These are phyloP conservation scores for Vidua macroura DNA, from an alignment of 2,113 vertebrate genomes.

Conservation along the genomic window DNA sequence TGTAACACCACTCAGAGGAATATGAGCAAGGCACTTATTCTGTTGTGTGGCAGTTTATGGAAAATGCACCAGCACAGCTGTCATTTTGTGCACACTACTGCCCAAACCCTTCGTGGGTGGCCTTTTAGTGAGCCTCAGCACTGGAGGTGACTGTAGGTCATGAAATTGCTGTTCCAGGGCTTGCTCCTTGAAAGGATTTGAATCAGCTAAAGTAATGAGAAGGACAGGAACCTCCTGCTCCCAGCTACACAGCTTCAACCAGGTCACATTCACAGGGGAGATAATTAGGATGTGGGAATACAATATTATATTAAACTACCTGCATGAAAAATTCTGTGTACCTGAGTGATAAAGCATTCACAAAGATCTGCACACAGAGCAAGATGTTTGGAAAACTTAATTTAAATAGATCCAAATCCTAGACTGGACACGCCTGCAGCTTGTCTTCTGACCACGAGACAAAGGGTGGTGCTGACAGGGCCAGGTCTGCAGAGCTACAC, in stretches of 20 bases:
- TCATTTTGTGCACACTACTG: not conserved
- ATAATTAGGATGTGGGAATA: not conserved
- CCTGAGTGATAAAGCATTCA: accelerated
- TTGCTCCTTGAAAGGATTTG: not conserved
- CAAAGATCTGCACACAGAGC: not conserved
- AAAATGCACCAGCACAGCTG: accelerated
- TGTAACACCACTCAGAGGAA: not conserved
- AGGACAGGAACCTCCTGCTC: not conserved
- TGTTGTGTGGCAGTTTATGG: not conserved
- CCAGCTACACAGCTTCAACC: not conserved
- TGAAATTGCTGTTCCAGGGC: not conserved
- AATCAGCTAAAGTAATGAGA: not conserved
- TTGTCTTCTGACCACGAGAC: not conserved
- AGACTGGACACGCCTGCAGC: not conserved
- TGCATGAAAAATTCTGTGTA: not conserved
- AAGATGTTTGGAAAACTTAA: not conserved
- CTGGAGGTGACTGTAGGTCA: not conserved
- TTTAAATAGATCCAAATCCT: not conserved
- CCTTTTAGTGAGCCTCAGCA: not conserved
- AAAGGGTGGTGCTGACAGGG: not conserved
- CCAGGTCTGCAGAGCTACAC: accelerated
- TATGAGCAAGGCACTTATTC: not conserved
- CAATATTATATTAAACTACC: not conserved
- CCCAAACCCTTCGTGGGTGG: not conserved
- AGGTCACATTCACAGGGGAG: not conserved